These are phyloP conservation scores for Scotopteryx bipunctaria DNA, from an alignment of 2,888 invertebrate species.

Conservation along the genomic window DNA sequence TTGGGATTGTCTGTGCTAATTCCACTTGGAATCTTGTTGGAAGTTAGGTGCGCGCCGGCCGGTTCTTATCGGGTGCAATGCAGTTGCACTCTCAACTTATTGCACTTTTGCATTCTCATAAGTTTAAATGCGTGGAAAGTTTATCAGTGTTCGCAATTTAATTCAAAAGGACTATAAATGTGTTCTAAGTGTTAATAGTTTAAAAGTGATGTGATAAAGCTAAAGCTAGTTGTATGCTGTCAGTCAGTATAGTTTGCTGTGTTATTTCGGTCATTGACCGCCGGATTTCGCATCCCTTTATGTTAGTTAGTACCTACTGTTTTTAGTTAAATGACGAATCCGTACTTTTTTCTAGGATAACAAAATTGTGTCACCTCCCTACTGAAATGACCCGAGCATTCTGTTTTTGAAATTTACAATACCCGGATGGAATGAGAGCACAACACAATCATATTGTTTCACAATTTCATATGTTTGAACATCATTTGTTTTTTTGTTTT, in stretches of 20 bases:
- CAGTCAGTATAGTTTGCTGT: conserved; percentile 72
- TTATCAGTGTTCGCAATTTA: conserved; percentile 68
- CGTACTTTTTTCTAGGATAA: conserved; percentile 69
- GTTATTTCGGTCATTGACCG: conserved; percentile 84
- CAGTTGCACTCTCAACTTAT: conserved; percentile 84
- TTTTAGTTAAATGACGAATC: conserved; percentile 60
- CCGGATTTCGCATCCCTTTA: conserved; percentile 77
- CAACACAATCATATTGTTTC: conserved; percentile 81
- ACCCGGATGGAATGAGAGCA: conserved; percentile 82
- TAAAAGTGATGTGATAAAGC: conserved; percentile 73
- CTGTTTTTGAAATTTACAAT: conserved; percentile 78
- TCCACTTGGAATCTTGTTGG: conserved; percentile 79
- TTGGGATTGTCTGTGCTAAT: conserved; percentile 58
- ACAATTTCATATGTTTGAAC: conserved; percentile 82
- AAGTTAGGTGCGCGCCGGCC: conserved; percentile 80
- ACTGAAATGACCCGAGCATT: conserved; percentile 76
- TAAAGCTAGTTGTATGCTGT: conserved; percentile 70
- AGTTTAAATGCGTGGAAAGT: conserved; percentile 80
- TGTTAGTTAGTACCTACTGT: conserved; percentile 66
- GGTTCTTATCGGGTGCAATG: conserved; percentile 83
- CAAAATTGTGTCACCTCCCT: conserved; percentile 74
- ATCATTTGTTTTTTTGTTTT: conserved; percentile 84
- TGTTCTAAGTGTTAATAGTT: conserved; percentile 72
- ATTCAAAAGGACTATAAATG: conserved; percentile 61
- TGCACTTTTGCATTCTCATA: conserved; percentile 81